Base-by-base conservation (phyloP, 30 jellyfish, hydroid and myxozoan species). In the Chrysaora quinquecirrha region DNA sequence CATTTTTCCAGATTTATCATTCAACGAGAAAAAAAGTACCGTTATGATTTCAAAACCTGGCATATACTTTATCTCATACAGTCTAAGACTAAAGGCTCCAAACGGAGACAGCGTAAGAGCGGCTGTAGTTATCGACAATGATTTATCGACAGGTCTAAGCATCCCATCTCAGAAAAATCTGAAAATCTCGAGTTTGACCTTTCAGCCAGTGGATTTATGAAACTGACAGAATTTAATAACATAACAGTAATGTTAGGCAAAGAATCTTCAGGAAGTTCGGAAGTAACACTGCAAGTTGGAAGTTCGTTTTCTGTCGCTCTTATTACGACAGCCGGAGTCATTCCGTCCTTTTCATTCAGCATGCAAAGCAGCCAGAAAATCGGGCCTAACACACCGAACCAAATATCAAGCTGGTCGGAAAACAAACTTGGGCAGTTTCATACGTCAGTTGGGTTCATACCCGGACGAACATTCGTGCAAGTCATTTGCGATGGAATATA, bases 401-500 rank as follows among this genome's bases (percentile, higher is more conserved):
- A 43, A 10, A 6, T 70, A 18, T 20, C 21, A 22, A 71, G 46
- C 2, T 85, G 96, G 96, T 67, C 80, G 1, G 75, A 71, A 0
- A 72, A 48, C 27, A 48, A 63, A 71, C 48, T 7, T 27, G 87
- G 96, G 19, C 76, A 79, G 43, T 85, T 85, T 60, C 86, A 75
- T 43, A 20, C 82, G 16, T 43, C 96, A 0, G 79, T 70, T 22
- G 89, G 96, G 30, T 75, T 85, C 33, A 30, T 64, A 6, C 73
- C 84, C n/a, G 28, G 62, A 23, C 46, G 82, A 58, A n/a, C 52
- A 3, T 85, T 38, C 78, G 64, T 85, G 31, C 96, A 85, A 46
- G 84, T 72, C 23, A 85, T 75, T 38, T 85, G 89, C 35, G 81
- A 64, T 21, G 96, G 96, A 1, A 74, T 85, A 25, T 85, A 85